Evolutionary conservation across 1,140 invertebrate genomes (phyloP).

Genomic region (Aphelenchoides besseyi): DNA sequence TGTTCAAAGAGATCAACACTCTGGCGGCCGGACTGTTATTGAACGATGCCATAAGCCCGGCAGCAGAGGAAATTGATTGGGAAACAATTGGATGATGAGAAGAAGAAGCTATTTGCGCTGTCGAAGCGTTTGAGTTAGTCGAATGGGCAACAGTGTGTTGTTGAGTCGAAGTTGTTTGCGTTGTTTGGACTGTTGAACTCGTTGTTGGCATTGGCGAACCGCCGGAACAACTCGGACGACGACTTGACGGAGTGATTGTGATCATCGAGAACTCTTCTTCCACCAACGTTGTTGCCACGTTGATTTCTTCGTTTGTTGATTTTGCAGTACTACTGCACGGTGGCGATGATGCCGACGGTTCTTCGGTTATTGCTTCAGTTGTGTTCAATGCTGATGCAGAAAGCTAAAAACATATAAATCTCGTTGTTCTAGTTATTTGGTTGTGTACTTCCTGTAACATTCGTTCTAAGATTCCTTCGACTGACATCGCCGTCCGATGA

Average conservation of each 20-base stretch:
- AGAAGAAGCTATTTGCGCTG: background rate
- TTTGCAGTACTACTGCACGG: slow-evolving; percentile 28
- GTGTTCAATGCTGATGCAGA: slow-evolving; percentile 24
- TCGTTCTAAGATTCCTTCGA: slow-evolving; percentile 59
- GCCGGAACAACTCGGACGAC: background rate
- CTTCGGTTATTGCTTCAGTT: slow-evolving; percentile 50
- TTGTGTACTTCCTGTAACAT: slow-evolving; percentile 48
- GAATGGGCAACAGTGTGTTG: background rate
- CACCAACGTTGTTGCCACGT: background rate
- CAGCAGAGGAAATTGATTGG: slow-evolving; percentile 8
- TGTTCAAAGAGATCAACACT: slow-evolving; percentile 34
- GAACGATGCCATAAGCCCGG: background rate
- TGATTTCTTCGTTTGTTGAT: background rate
- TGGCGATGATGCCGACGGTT: slow-evolving; percentile 44
- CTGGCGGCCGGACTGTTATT: background rate
- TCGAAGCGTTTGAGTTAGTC: background rate
- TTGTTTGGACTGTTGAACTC: background rate
- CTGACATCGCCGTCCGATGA: slow-evolving; percentile 54
- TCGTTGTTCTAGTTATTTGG: background rate
- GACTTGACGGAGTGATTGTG: slow-evolving; percentile 18
- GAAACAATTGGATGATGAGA: background rate
- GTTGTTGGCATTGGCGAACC: background rate
- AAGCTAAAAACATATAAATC: slow-evolving; percentile 24
- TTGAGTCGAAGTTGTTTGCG: background rate
- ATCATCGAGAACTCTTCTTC: slow-evolving; percentile 9